Base-by-base conservation (phyloP, 2,113 vertebrate species). In the Gavia stellata region DNA sequence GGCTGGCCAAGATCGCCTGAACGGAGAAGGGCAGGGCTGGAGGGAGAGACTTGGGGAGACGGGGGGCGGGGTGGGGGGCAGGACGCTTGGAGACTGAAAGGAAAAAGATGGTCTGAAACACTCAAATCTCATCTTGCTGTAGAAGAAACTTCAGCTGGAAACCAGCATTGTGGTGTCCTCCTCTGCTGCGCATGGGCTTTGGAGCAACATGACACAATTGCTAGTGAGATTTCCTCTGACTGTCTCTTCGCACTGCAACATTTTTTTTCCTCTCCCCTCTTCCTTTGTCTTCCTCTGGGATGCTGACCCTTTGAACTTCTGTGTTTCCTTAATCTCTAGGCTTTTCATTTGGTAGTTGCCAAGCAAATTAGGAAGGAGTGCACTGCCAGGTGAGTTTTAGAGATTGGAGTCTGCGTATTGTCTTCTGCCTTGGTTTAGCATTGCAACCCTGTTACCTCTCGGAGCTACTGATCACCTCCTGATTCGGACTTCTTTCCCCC, bases 1-100 rank as follows among this genome's bases (percentile, higher is more conserved):
- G 98, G 98, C 97, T 99, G 97, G 97, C 98, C 31, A 99, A 98
- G 84, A 97, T 99, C 0, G 97, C 97, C 65, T 99, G 97, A 99
- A 44, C 0, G 1, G 79, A 90, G 70, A 47, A 29, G 29, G 50
- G 10, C 53, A 77, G 53, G 36, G 45, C 42, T 42, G 50, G 20
- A 45, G 53, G 36, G 63, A 86, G 81, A 66, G 40, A 16, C n/a
- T 1, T 24, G 45, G 25, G 26, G 55, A 75, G 44, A 6, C 56
- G 87, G 53, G 71, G 38, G n/a, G n/a, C n/a, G n/a, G n/a, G n/a
- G n/a, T n/a, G n/a, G n/a, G 34, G 77, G 31, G 12, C 9, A 28
- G 20, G n/a, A 59, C 24, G 9, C 29, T 18, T 18, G 16, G 40
- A 14, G 53, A 29, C n/a, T 75, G 68, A 49, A 68, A 85, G 52